phyloP scores from a whole-genome alignment of 2,797 vertebrate species.

The Lacerta viridis region DNA sequence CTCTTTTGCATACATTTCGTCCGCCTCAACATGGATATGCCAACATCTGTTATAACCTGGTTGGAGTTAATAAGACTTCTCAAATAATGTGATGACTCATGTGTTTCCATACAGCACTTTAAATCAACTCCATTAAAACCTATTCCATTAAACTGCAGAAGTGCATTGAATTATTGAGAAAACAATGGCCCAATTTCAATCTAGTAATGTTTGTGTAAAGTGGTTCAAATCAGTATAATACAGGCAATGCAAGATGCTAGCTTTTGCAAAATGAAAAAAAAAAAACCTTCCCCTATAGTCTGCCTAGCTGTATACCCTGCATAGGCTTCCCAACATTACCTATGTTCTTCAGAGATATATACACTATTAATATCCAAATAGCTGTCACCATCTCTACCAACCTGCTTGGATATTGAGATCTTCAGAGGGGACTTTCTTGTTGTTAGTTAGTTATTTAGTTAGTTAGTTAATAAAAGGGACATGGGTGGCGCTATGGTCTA shows the following conservation, averaged over 20 bases:
- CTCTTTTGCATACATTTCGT: constrained; percentile 18
- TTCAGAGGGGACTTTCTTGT: too few relatives aligned
- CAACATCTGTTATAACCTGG: not conserved
- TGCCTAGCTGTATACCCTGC: not conserved
- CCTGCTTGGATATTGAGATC: too few relatives aligned
- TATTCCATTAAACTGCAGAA: not conserved
- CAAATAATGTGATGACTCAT: constrained; percentile 14
- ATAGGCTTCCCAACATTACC: not conserved
- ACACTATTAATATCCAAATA: not conserved
- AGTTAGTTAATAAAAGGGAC: too few relatives aligned
- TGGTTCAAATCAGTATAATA: not conserved
- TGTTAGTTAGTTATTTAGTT: too few relatives aligned
- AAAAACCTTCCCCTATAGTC: too few relatives aligned
- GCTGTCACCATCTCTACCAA: too few relatives aligned
- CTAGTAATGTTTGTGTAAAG: not conserved
- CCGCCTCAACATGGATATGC: constrained; percentile 23
- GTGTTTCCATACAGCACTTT: constrained; percentile 8
- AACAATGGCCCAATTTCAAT: not conserved
- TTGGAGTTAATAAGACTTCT: constrained; percentile 21
- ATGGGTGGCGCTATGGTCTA: too few relatives aligned
- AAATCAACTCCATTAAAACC: constrained; percentile 7
- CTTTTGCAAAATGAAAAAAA: not conserved
- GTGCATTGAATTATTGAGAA: constrained; percentile 12
- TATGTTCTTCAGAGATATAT: not conserved
- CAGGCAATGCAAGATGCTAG: not conserved